A percentile compares a stretch with the other conserved stretches of the same genome.
Conservation (phyloP, 2,888 invertebrate genomes). For the Nephrotoma flavescens region DNA sequence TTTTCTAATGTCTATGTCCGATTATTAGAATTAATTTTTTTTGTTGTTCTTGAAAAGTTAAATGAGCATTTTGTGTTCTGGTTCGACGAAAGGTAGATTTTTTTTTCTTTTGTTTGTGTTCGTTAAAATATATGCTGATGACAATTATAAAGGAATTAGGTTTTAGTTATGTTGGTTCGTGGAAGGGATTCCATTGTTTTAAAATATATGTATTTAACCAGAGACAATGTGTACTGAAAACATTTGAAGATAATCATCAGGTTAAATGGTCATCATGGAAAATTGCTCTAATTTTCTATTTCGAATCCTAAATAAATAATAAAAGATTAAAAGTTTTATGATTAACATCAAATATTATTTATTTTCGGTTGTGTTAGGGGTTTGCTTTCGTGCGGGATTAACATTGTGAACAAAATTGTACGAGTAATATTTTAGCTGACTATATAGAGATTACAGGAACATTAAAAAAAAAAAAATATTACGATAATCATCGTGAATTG, state of each 20-base stretch:
- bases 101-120: not conserved
- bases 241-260: not conserved
- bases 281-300: not conserved
- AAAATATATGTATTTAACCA: not conserved
- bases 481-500: not conserved
- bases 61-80: not conserved
- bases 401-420: not conserved
- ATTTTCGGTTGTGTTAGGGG: too few relatives aligned
- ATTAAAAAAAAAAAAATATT: not conserved
- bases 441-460: not conserved
- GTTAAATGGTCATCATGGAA: not conserved
- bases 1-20: not conserved
- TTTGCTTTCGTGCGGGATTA: not conserved
- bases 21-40: not conserved
- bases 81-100: not conserved
- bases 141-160: not conserved
- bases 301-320: not conserved
- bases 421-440: not conserved
- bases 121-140: not conserved
- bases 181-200: not conserved
- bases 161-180: not conserved
- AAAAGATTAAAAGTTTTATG: not conserved
- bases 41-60: not conserved
- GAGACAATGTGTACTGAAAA: not conserved
- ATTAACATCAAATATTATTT: not conserved